These are phyloP conservation scores for Meloidogyne floridensis DNA, from an alignment of 1,140 invertebrate species.

Conservation along the genomic window DNA sequence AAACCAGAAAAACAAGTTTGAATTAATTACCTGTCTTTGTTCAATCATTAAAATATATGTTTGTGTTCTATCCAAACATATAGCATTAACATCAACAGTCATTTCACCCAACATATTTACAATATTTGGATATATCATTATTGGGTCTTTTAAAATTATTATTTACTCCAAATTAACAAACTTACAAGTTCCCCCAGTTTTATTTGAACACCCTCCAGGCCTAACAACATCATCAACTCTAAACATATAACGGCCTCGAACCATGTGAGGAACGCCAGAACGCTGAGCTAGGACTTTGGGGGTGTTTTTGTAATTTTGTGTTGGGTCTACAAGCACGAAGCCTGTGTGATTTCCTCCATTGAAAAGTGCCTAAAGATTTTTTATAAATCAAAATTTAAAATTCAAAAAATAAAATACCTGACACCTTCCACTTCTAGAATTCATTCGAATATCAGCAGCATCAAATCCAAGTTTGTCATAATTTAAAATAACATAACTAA, in stretches of 20 bases:
- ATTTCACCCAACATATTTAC: conserved; percentile 66
- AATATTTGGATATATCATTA: conserved; percentile 65
- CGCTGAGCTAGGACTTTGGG: conserved; percentile 63
- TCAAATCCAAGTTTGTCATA: conserved; percentile 61
- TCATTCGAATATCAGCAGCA: conserved; percentile 52
- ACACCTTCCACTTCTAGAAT: conserved; percentile 53
- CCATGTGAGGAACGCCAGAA: conserved; percentile 65
- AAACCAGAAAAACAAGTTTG: no score
- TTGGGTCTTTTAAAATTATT: conserved; percentile 54
- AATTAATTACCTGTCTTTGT: conserved; percentile 53
- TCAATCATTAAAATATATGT: conserved; percentile 66
- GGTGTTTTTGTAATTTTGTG: conserved; percentile 64
- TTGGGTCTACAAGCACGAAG: conserved; percentile 62
- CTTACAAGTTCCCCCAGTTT: conserved; percentile 65
- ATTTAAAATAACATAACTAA: conserved; percentile 59
- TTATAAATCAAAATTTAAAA: neutral
- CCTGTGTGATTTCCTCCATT: conserved; percentile 66
- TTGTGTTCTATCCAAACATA: conserved; percentile 60
- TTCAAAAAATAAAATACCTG: conserved; percentile 21
- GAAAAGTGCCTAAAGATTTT: conserved; percentile 55
- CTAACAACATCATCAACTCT: conserved; percentile 64
- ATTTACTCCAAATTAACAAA: neutral
- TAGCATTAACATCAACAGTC: conserved; percentile 65
- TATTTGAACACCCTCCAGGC: conserved; percentile 64
- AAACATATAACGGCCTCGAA: conserved; percentile 65